Percentiles rank a stretch among this genome's conserved stretches.
Evolutionary conservation across 2,888 invertebrate genomes (phyloP).

Genomic region (Ormyrus pomaceus): DNA sequence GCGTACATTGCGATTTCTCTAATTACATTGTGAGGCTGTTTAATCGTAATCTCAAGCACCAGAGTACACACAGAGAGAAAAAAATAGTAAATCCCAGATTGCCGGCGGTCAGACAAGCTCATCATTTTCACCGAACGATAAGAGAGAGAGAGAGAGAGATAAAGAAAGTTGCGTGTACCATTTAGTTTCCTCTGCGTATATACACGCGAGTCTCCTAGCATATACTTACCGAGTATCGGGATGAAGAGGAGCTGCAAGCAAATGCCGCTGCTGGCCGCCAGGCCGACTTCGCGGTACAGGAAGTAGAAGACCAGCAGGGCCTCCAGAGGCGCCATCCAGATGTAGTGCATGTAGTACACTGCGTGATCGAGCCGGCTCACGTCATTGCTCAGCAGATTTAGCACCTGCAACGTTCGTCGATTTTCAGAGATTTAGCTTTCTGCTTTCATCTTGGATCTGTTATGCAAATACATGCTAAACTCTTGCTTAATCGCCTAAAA

Average conservation of each 20-base stretch:
- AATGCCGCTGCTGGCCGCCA: slow-evolving; percentile 77
- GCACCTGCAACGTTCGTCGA: slow-evolving; percentile 71
- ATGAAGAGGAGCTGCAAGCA: slow-evolving; percentile 72
- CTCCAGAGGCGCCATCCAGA: slow-evolving; percentile 87
- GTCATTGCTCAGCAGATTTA: slow-evolving; percentile 85
- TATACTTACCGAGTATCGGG: slow-evolving; percentile 74
- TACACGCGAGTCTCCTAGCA: too few relatives aligned
- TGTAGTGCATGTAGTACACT: slow-evolving; percentile 83
- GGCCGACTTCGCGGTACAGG: slow-evolving; percentile 77
- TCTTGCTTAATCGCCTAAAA: too few relatives aligned
- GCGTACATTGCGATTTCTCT: slow-evolving; percentile 53
- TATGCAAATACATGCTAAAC: too few relatives aligned
- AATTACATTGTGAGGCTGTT: slow-evolving; percentile 52
- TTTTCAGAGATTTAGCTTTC: too few relatives aligned
- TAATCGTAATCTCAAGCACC: slow-evolving; percentile 10
- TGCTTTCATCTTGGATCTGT: too few relatives aligned
- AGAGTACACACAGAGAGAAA: slow-evolving; percentile 29
- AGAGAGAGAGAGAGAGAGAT: background rate
- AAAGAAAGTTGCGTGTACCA: slow-evolving; percentile 1
- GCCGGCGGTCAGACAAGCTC: background rate
- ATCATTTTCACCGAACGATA: background rate
- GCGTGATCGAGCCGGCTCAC: slow-evolving; percentile 86
- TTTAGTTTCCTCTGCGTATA: slow-evolving; percentile 45
- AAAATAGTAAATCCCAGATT: slow-evolving; percentile 16
- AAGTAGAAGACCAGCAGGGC: slow-evolving; percentile 79